A percentile compares a stretch with the other conserved stretches of the same genome.
Evolutionary conservation across 2,113 vertebrate species (phyloP).

Genomic region (Cyprinodon brontotheroides): DNA sequence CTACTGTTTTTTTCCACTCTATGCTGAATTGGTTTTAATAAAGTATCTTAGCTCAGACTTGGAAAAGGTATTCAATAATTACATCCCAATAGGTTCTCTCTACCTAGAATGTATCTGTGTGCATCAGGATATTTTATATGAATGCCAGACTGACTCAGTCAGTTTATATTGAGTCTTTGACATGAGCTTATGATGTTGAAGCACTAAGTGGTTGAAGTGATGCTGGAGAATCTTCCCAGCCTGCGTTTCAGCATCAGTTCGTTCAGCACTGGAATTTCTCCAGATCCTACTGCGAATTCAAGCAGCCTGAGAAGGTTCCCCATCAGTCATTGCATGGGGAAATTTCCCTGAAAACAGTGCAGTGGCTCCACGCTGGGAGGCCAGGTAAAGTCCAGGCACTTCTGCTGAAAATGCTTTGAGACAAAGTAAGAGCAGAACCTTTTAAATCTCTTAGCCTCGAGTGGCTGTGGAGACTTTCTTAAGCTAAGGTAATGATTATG

Average conservation of each 20-base stretch:
- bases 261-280: conserved; percentile 42
- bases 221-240: conserved; percentile 67
- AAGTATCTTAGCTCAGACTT: neutral
- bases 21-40: neutral
- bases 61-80: neutral
- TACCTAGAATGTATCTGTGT: neutral
- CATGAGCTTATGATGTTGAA: conserved; percentile 39
- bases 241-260: conserved; percentile 58
- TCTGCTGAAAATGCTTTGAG: conserved; percentile 51
- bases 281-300: conserved; percentile 54
- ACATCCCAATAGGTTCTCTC: neutral
- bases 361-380: conserved; percentile 42
- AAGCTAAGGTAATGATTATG: conserved; percentile 59
- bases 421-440: conserved; percentile 52
- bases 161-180: conserved; percentile 14
- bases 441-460: conserved; percentile 27
- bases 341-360: conserved; percentile 47
- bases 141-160: conserved; percentile 35
- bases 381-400: conserved; percentile 56
- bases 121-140: conserved; percentile 4
- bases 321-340: conserved; percentile 53
- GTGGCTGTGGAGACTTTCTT: conserved; percentile 41
- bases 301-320: conserved; percentile 50
- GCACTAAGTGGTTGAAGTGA: conserved; percentile 53
- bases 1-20: neutral